phyloP scores from a whole-genome alignment of 2,888 invertebrate species.

The Eupithecia subfuscata region DNA sequence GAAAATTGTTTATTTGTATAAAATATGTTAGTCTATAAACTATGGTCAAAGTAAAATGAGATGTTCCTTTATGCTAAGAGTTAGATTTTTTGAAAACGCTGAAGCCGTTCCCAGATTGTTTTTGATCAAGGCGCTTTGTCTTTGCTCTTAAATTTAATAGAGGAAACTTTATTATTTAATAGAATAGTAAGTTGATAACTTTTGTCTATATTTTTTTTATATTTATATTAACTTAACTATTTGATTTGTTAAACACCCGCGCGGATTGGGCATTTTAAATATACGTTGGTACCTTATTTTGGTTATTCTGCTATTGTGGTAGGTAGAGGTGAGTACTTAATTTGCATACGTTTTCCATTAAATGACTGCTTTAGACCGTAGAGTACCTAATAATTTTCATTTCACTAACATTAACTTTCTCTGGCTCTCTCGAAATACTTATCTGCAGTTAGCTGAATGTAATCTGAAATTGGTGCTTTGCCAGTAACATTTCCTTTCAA shows the following conservation, averaged over 20 bases:
- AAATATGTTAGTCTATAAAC: too few species aligned
- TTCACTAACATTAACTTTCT: slow-evolving; percentile 29
- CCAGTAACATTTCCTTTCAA: slow-evolving; percentile 16
- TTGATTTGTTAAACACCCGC: background rate
- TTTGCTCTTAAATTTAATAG: too few species aligned
- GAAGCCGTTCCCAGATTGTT: background rate
- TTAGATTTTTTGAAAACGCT: background rate
- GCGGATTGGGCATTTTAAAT: background rate
- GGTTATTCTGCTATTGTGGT: background rate
- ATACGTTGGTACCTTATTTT: background rate
- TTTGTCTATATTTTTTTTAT: too few species aligned
- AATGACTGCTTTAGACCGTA: slow-evolving; percentile 22
- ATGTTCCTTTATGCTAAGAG: background rate
- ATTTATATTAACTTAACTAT: background rate
- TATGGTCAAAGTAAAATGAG: background rate
- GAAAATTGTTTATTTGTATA: too few species aligned
- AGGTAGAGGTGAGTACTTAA: slow-evolving; percentile 9
- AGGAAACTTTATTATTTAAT: too few species aligned
- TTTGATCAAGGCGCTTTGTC: background rate
- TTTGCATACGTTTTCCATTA: slow-evolving; percentile 27
- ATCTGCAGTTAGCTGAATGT: slow-evolving; percentile 20
- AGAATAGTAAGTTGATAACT: too few species aligned
- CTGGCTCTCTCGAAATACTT: slow-evolving; percentile 19
- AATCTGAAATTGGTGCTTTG: slow-evolving; percentile 23
- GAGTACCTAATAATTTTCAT: slow-evolving; percentile 22